Evolutionary conservation across 2,797 vertebrate species (phyloP), one percentile per base, ranked within the genome.

Genomic region (Nothura maculosa): DNA sequence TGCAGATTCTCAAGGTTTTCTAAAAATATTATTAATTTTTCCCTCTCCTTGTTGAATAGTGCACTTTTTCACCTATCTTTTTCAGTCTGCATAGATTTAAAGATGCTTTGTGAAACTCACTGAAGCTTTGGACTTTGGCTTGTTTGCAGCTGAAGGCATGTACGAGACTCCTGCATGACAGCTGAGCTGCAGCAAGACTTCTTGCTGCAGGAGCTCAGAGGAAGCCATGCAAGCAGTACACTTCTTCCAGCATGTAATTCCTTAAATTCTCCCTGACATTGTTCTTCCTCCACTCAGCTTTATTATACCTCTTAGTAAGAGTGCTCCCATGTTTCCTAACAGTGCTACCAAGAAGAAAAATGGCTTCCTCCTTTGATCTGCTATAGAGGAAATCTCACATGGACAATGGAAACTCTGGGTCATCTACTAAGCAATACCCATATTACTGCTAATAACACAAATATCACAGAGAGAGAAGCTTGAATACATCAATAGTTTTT

Each of bases 91-190:
- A 80, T 8, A 89, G 40, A 80, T 67, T 70, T 69, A 48, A 89
- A 72, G 45, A 69, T 30, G 6, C 27, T 50, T 79, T 74, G 57
- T 48, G 40, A 94, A 94, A 69, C 24, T 81, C 25, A 54, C 27
- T 89, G 34, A 60, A 30, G 74, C 30, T 70, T 50, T 60, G 24
- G 52, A 50, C 47, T 32, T 91, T 25, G 2, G 6, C 30, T 27
- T 57, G 38, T 81, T 93, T 91, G 92, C 81, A 90, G 48, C 64
- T 66, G 36, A 61, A 94, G 25, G 18, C 30, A 85, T 7, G 7
- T 36, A 75, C 83, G 85, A 81, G 55, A 79, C 30, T 60, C 72
- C 58, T 86, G 58, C 34, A 63, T 61, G 40, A 79, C 27, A 77
- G 17, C 13, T 94, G 15, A 73, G 77, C 36, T 86, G 79, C 32